phyloP scores from a whole-genome alignment of 2,113 vertebrate species.

The Panthera leo region DNA sequence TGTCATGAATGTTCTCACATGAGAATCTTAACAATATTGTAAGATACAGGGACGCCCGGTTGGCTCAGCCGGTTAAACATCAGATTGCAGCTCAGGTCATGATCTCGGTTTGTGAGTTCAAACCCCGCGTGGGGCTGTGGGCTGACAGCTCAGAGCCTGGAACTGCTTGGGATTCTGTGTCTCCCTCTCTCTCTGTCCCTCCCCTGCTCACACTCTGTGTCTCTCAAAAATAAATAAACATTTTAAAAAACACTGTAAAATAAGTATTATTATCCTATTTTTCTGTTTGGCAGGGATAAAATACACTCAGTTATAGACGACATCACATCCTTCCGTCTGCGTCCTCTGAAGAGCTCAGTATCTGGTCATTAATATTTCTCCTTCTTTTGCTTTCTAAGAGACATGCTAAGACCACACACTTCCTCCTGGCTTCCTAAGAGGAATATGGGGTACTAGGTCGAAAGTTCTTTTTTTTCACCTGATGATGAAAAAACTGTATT shows the following conservation, averaged over 20 bases:
- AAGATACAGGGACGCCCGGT: not conserved
- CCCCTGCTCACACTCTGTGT: too few relatives aligned
- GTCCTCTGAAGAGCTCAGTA: not conserved
- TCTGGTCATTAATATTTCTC: not conserved
- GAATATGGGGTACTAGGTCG: not conserved
- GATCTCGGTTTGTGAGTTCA: too few relatives aligned
- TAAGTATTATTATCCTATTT: not conserved
- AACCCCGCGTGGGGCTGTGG: too few relatives aligned
- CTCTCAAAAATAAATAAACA: too few relatives aligned
- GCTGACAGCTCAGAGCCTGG: too few relatives aligned
- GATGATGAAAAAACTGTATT: slow-evolving; percentile 87
- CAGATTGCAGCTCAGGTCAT: too few relatives aligned
- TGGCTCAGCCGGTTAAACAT: too few relatives aligned
- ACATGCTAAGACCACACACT: not conserved
- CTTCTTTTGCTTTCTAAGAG: not conserved
- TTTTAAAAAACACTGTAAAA: not conserved
- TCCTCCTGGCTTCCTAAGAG: not conserved
- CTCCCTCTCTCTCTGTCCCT: too few relatives aligned
- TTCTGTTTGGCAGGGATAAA: not conserved
- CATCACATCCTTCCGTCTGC: not conserved
- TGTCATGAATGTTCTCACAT: not conserved
- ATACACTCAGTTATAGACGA: not conserved
- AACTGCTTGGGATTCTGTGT: too few relatives aligned
- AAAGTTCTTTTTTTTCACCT: not conserved
- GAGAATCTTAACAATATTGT: not conserved